phyloP scores from a whole-genome alignment of 2,797 vertebrate species.

The Pitangus sulphuratus region DNA sequence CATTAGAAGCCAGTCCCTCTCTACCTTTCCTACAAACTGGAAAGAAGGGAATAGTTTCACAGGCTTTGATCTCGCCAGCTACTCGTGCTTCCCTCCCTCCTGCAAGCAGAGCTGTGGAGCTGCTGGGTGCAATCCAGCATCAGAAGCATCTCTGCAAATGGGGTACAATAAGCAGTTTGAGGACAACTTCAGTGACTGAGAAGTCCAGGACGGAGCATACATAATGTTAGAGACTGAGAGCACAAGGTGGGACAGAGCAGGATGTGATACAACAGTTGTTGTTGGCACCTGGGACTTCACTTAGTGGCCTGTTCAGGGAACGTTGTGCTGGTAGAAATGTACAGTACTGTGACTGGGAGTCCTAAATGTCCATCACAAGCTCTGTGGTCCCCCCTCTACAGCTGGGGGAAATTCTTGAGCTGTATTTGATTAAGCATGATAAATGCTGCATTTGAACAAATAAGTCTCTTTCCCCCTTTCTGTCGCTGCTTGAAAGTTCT shows the following conservation, averaged over 20 bases:
- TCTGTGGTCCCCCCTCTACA: neutral
- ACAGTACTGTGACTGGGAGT: neutral
- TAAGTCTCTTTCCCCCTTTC: neutral
- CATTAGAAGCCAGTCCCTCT: neutral
- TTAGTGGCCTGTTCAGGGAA: neutral
- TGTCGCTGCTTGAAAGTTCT: neutral
- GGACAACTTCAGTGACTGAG: neutral
- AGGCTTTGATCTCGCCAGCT: neutral
- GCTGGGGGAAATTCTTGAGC: neutral
- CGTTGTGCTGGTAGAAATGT: neutral
- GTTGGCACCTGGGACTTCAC: neutral
- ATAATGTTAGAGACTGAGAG: neutral
- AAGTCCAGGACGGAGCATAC: neutral
- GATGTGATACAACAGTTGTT: rapidly evolving
- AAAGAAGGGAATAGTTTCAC: neutral
- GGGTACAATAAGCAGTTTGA: neutral
- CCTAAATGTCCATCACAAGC: neutral
- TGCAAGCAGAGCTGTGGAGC: neutral
- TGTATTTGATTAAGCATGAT: neutral
- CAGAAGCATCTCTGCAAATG: neutral
- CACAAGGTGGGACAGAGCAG: neutral
- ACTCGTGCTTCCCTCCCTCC: neutral
- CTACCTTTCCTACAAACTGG: neutral
- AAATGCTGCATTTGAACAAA: neutral
- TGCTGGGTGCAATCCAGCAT: neutral